Evolutionary conservation across 2,113 vertebrate genomes (phyloP), one percentile per base, ranked within the genome.

Genomic region (Grallaria varia): DNA sequence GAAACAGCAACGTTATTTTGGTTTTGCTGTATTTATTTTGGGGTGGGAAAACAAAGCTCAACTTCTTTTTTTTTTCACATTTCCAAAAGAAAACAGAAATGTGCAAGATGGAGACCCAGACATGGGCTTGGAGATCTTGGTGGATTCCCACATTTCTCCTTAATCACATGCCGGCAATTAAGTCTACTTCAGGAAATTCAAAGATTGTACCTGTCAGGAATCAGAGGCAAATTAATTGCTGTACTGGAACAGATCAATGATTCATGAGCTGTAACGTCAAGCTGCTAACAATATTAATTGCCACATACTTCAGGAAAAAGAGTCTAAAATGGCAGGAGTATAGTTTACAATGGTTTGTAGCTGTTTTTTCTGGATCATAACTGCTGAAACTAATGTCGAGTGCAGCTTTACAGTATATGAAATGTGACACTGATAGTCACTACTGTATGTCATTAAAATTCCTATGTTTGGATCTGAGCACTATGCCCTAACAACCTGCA

Each of bases 221-320:
- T 67, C 82, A 74, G 83, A 17, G 92, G 68, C 50, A 92, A 89
- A 96, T 90, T 88, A 94, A 96, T 95, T 94, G 91, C 69, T 81
- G 25, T 56, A 64, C 44, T 76, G 80, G 72, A 95, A 92, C 22
- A 94, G 77, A 96, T 92, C 95, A 95, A 73, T 92, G 89, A 95
- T 89, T 95, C 93, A 87, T 68, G 63, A 94, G 87, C 56, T 87
- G 35, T 84, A 89, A 72, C 68, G 81, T 92, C 56, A 89, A 84
- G 56, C 39, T 94, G 52, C 76, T 93, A 95, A 89, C 91, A 95
- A 60, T 79, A 89, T 81, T 92, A 89, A 95, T 91, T 87, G 84
- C 73, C 66, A 91, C 64, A 63, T 71, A 62, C 55, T 92, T 96
- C 59, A 93, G 44, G 33, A 83, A 76, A 73, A 83, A 79, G 37